Base-by-base conservation (phyloP, 2,113 vertebrate genomes). In the Apaloderma vittatum region DNA sequence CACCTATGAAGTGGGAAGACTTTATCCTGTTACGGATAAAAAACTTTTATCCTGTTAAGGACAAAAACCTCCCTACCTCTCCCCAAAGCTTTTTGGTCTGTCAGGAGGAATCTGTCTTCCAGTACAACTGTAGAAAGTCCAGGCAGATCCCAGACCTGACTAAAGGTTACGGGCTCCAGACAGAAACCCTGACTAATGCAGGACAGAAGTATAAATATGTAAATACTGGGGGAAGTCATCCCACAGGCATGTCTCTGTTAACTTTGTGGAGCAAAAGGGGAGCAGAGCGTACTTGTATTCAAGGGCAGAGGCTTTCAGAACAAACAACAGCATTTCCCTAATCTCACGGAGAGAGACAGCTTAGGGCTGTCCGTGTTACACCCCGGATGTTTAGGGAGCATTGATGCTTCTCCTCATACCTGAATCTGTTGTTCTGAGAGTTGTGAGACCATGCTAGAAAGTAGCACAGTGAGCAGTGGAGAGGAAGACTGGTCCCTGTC, bases 131-230 rank as follows among this genome's bases (percentile, higher is more conserved):
- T 12, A 58, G 75, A 67, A 86, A 70, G 27, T 58, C 43, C 51
- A 92, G 46, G 91, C 29, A 0, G 20, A 92, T 96, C 86, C 68
- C 80, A 89, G 94, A 95, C 80, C 80, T 96, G 89, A 93, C 63
- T 83, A 89, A 97, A 96, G 84, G 94, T 87, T 90, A 76, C 24
- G 40, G 55, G 61, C 72, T 92, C 45, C 86, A 80, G 92, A 91
- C 83, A 95, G 83, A 94, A 97, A 72, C 73, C 87, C 36, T 97
- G 97, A 94, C 88, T 96, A 89, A 95, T n/a, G 15, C 11, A 77
- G 82, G 67, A 62, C 73, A 82, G 72, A 88, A 68, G 61, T 48
- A 71, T 75, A 93, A 95, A 65, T 88, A 88, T 94, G 95, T 93
- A 96, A 97, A 97, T 94, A 97, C 22, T 32, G 75, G 32, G 71